Evolutionary conservation across 2,888 invertebrate genomes (phyloP), one percentile per base, ranked within the genome.

Genomic region (Empis stercorea): DNA sequence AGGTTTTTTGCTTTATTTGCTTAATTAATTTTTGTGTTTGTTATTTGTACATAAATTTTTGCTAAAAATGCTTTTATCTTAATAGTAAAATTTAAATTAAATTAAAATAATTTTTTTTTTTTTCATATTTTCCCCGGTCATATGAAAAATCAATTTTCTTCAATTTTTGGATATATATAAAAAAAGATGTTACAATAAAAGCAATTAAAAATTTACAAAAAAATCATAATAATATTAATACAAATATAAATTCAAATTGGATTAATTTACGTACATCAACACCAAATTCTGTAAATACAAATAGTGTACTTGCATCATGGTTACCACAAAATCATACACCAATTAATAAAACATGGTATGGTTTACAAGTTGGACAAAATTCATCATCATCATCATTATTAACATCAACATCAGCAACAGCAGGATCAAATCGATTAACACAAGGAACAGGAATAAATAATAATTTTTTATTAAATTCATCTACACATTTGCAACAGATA

Each of bases 1-100:
- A 71, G 73, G 74, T 74, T 20, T 36, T 36, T 32, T 32, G 11
- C 32, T 32, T n/a, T n/a, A n/a, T n/a, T n/a, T n/a, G n/a, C n/a
- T n/a, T n/a, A n/a, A n/a, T n/a, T n/a, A 13, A n/a, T n/a, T 13
- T 32, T 13, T 32, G 15, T 37, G 34, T n/a, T 13, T 34, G 5
- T 34, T n/a, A 34, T 13, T 13, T 34, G 13, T n/a, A n/a, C 4
- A 27, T 27, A 27, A 6, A 7, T 27, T 27, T 27, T 27, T 27
- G 23, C 23, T 27, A 6, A 6, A 9, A 27, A 27, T 7, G 23
- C 23, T 9, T 6, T 27, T 27, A 6, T 9, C 23, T 27, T 27
- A 7, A 7, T 27, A n/a, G n/a, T 9, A 27, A 27, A 4, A 27
- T 27, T 27, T 27, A 4, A 27, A 27, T 27, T 4, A 27, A 27